phyloP scores from a whole-genome alignment of 2,888 invertebrate species.

The Leptarthrus brevirostris region DNA sequence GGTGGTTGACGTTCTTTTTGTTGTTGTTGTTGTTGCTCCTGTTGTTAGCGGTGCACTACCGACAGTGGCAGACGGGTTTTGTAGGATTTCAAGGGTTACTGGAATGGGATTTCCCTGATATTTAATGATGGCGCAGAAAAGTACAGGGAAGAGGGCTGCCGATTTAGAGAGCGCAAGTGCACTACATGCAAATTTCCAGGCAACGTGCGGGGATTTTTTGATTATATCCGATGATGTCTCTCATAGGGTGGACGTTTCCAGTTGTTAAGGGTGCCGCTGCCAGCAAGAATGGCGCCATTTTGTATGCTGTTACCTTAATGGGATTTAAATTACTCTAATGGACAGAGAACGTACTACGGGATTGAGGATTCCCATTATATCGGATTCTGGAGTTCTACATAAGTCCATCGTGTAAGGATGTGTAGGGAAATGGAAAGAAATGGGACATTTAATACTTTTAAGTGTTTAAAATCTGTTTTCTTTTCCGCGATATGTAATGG shows the following conservation, averaged over 20 bases:
- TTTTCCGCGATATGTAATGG: background rate
- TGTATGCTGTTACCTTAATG: constrained; percentile 32
- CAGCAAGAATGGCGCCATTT: constrained; percentile 44
- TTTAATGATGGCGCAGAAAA: constrained; percentile 41
- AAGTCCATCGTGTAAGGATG: no score
- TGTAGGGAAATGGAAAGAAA: no score
- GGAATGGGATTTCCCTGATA: constrained; percentile 26
- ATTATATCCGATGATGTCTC: constrained; percentile 27
- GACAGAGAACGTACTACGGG: constrained; percentile 18
- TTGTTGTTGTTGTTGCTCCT: constrained; percentile 18
- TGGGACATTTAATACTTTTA: constrained; percentile 34
- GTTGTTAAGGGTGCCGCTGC: constrained; percentile 45
- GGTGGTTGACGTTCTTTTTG: constrained; percentile 29
- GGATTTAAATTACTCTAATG: constrained; percentile 49
- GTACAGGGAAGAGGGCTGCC: constrained; percentile 14
- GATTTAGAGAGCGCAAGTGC: constrained; percentile 45
- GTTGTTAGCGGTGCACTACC: constrained; percentile 10
- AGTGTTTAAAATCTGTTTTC: constrained; percentile 6
- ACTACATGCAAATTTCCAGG: constrained; percentile 36
- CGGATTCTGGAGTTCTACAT: no score
- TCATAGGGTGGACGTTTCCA: constrained; percentile 40
- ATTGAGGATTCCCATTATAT: constrained; percentile 4
- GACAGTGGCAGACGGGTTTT: constrained; percentile 14
- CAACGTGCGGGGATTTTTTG: constrained; percentile 9
- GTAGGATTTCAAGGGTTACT: constrained; percentile 24